Percentiles rank a stretch among this genome's conserved stretches.
Conservation (phyloP, 2,888 invertebrate species). For the Aleiodes alternator region DNA sequence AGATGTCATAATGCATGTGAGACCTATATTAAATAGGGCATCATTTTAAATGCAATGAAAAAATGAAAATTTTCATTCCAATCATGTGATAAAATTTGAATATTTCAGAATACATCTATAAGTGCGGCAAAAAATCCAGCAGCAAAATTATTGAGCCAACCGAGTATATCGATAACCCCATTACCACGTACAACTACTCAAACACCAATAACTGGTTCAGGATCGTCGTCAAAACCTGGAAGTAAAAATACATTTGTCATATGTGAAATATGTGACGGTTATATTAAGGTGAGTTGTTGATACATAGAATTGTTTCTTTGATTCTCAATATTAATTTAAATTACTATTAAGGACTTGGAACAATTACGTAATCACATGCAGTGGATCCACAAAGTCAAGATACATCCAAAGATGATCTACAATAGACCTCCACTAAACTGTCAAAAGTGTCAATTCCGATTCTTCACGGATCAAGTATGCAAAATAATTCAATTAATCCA, state of each 20-base stretch:
- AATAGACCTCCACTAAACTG: constrained; percentile 96
- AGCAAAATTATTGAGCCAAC: constrained; percentile 81
- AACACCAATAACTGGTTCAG: constrained; percentile 71
- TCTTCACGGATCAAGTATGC: constrained; percentile 89
- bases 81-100: background rate
- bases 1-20: too few relatives aligned
- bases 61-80: background rate
- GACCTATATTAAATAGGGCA: background rate
- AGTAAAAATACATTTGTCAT: constrained; percentile 91
- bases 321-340: too few relatives aligned
- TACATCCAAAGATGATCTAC: constrained; percentile 97
- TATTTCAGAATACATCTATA: constrained; percentile 70
- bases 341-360: constrained; percentile 83
- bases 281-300: constrained; percentile 82
- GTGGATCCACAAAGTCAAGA: constrained; percentile 98
- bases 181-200: constrained; percentile 81
- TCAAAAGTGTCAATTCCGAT: constrained; percentile 96
- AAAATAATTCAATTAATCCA: background rate
- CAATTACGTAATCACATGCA: constrained; percentile 97
- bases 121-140: constrained; percentile 71
- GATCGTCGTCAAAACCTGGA: constrained; percentile 73
- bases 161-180: constrained; percentile 93
- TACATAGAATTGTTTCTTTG: too few relatives aligned
- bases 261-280: constrained; percentile 98
- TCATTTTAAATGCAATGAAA: background rate